These are phyloP conservation scores for Acomys russatus DNA, from an alignment of 2,797 vertebrate genomes.

Conservation along the genomic window DNA sequence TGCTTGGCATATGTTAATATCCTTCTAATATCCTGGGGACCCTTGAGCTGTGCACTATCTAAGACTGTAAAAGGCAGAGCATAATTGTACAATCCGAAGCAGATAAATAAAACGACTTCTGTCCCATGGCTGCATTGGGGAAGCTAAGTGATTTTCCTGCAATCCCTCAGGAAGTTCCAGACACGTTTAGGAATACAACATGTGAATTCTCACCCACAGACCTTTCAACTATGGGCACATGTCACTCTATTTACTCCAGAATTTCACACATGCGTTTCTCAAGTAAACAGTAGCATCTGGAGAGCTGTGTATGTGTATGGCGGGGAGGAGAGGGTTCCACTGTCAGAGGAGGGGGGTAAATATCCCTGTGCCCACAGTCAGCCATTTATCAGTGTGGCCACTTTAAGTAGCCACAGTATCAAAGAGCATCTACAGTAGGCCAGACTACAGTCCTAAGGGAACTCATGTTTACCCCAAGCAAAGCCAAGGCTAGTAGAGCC, in stretches of 20 bases:
- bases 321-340: background rate
- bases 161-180: slow-evolving; percentile 66
- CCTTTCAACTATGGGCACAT: slow-evolving; percentile 18
- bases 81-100: background rate
- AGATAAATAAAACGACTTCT: slow-evolving; percentile 72
- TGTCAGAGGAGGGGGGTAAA: slow-evolving; percentile 53
- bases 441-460: background rate
- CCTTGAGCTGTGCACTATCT: slow-evolving; percentile 11
- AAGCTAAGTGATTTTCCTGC: slow-evolving; percentile 73
- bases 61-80: slow-evolving; percentile 46
- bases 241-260: slow-evolving; percentile 67
- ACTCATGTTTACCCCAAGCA: slow-evolving; percentile 25
- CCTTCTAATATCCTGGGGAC: background rate
- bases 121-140: background rate
- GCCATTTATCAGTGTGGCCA: background rate
- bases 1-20: slow-evolving; percentile 46
- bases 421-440: accelerated
- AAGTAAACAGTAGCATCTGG: slow-evolving; percentile 78
- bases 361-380: background rate
- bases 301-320: background rate
- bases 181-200: slow-evolving; percentile 33
- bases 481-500: background rate
- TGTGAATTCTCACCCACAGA: slow-evolving; percentile 24
- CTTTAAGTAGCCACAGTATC: background rate
- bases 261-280: slow-evolving; percentile 58